Base-by-base conservation (phyloP, 2,888 invertebrate species). In the Eupithecia exiguata region DNA sequence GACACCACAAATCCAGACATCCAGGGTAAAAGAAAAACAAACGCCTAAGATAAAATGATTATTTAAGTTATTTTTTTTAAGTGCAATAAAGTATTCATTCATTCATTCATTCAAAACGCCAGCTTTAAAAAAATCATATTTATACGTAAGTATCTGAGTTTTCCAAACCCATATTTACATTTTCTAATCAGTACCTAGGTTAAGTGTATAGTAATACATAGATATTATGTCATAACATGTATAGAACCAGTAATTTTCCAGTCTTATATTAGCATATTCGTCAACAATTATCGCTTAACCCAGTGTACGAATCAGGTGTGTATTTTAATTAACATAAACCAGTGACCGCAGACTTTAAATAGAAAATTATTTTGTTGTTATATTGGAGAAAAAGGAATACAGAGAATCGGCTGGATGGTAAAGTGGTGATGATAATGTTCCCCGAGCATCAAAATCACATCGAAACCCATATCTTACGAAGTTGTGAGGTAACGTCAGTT, bases 201-300 rank as follows among this genome's bases (percentile, higher is more conserved):
- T 30, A 30, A 4, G 30, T 30, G 30, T 30, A n/a, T n/a, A n/a
- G n/a, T n/a, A n/a, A n/a, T 21, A 53, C 53, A 25, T 58, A 58
- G 58, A 21, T 5, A 25, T 12, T 58, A 58, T 58, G 58, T 58
- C 63, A 65, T 65, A 65, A 36, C 63, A 63, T n/a, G 63, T 3
- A 38, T 38, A 36, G 63, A 38, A 36, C 38, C 38, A 36, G 63
- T 65, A 38, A 65, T 65, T 65, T 65, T 65, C 63, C 63, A 65
- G 18, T 65, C 38, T 66, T 43, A 66, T 40, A 66, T 40, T 79
- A 74, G 76, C 79, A 80, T 81, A 74, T 74, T 69, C 25, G 58
- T 69, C 69, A 40, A 40, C 66, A 21, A 66, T 66, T 43, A 66
- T 66, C 65, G 65, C 7, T 21, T 66, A 66, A 61, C 58, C 65